Percentiles rank a stretch among this genome's conserved stretches.
Evolutionary conservation across 2,113 vertebrate genomes (phyloP).

Genomic region (Cardinalis cardinalis): DNA sequence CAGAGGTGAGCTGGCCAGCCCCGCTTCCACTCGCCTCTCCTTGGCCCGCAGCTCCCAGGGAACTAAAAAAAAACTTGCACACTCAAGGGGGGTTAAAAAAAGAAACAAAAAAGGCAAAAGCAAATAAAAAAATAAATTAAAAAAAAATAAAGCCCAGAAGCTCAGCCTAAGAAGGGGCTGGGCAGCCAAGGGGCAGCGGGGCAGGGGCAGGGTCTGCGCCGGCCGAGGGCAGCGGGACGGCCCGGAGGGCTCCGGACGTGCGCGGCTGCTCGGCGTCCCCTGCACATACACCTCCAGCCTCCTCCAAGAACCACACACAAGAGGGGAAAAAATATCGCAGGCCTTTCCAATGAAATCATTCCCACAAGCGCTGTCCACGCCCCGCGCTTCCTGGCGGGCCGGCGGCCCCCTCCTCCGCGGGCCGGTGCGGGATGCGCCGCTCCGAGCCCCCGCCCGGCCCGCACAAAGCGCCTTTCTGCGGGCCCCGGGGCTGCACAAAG

Average conservation of each 20-base stretch:
- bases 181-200: background rate
- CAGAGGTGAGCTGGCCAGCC: background rate
- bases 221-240: background rate
- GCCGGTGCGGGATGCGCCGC: slow-evolving; percentile 80
- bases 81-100: background rate
- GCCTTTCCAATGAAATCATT: slow-evolving; percentile 98
- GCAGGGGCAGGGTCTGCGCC: background rate
- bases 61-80: background rate
- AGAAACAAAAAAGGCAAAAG: background rate
- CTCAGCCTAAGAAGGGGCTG: background rate
- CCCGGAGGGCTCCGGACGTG: background rate
- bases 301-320: slow-evolving; percentile 89
- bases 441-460: slow-evolving; percentile 77
- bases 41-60: background rate
- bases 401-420: slow-evolving; percentile 69
- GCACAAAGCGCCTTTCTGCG: slow-evolving; percentile 97
- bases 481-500: slow-evolving; percentile 78
- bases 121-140: background rate
- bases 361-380: slow-evolving; percentile 86
- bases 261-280: slow-evolving; percentile 68
- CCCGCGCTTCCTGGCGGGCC: slow-evolving; percentile 80
- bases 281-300: slow-evolving; percentile 76
- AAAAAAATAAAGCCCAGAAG: background rate
- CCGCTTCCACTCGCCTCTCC: background rate
- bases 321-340: slow-evolving; percentile 83